Conservation (phyloP, 1,140 invertebrate genomes). For the Delia radicum region DNA sequence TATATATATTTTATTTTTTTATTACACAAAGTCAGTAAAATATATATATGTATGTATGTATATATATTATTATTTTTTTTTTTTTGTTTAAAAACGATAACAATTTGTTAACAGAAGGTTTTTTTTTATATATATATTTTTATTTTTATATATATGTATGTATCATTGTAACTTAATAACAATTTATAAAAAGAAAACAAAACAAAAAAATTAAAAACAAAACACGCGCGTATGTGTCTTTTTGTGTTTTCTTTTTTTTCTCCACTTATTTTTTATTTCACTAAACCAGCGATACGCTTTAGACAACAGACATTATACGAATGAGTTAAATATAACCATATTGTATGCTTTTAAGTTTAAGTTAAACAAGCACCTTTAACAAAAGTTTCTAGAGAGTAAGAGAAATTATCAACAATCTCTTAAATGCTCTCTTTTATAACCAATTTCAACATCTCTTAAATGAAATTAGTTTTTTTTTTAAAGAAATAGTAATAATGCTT, state of each 20-base stretch:
- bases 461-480: too few species aligned
- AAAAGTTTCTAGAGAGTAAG: neutral
- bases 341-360: neutral
- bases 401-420: too few species aligned
- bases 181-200: neutral
- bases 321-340: slow-evolving; percentile 5
- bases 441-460: too few species aligned
- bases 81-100: neutral
- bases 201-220: neutral
- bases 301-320: slow-evolving; percentile 4
- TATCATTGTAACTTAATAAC: neutral
- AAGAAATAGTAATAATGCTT: too few species aligned
- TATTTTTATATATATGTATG: neutral
- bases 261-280: neutral
- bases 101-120: neutral
- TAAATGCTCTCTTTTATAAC: too few species aligned
- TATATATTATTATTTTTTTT: too few species aligned
- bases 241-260: neutral
- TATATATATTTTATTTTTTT: neutral
- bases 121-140: neutral
- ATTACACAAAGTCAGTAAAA: too few species aligned
- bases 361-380: neutral
- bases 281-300: neutral
- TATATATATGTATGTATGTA: too few species aligned
- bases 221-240: neutral